Conservation (phyloP, 2,113 vertebrate species). For the Spilogale gracilis region DNA sequence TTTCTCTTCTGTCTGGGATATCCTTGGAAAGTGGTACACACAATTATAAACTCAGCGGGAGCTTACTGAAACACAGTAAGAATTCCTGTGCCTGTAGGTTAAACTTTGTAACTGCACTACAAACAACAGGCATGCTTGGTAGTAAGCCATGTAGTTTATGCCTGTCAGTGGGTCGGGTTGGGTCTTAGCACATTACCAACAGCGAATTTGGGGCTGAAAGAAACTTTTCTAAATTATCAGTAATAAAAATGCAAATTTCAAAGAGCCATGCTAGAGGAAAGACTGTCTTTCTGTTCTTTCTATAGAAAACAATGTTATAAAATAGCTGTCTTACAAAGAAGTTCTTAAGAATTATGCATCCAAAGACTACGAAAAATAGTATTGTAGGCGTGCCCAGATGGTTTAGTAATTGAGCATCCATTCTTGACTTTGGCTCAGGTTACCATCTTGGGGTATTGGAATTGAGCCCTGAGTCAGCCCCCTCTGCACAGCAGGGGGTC, state of each 20-base stretch:
- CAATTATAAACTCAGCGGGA: neutral
- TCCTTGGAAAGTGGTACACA: neutral
- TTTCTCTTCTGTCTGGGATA: neutral
- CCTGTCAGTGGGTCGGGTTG: neutral
- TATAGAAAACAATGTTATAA: neutral
- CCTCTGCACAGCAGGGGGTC: no score
- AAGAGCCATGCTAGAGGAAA: neutral
- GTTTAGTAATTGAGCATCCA: neutral
- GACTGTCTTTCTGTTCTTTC: neutral
- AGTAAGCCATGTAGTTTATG: neutral
- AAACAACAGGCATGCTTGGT: neutral
- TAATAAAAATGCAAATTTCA: neutral
- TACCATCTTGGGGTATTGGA: neutral
- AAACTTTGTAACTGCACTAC: neutral
- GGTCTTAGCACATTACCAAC: neutral
- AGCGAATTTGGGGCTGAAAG: neutral
- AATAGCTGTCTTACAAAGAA: neutral
- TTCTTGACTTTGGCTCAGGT: neutral
- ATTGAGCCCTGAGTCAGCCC: neutral
- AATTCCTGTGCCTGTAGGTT: neutral
- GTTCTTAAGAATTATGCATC: neutral
- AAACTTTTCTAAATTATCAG: neutral
- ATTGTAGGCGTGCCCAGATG: neutral
- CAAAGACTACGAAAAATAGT: slow-evolving; percentile 2
- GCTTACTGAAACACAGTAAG: neutral